Base-by-base conservation (phyloP, 2,888 invertebrate species). In the Agrilus mali region DNA sequence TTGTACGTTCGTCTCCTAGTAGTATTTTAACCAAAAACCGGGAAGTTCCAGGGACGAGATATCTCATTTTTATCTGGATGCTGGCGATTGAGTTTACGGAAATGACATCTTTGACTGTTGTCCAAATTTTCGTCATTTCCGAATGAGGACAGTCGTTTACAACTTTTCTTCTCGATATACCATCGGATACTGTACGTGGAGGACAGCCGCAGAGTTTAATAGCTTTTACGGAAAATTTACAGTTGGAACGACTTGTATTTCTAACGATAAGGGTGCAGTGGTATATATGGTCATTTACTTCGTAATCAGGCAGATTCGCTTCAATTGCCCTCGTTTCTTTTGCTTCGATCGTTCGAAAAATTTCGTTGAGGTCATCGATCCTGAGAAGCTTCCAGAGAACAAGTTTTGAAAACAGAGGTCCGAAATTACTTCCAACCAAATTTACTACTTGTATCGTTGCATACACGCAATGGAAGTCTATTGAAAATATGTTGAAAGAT, bases 71-170 rank as follows among this genome's bases (percentile, higher is more conserved):
- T 27, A 71, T 57, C 35, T 52, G 56, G 34, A 70, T 38, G 7
- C 51, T 48, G 38, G 50, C 51, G 5, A 49, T 42, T 4, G 46
- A 48, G 33, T 53, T 40, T 14, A 52, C 49, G 60, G 60, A 44
- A 48, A 60, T 46, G 31, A 67, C 52, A 17, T 41, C 50, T 35
- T 57, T 54, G 7, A 55, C 52, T 33, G 55, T 51, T n/a, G 65
- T 53, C 40, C 52, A 49, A 45, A 68, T 50, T 4, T 50, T 49
- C 16, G 63, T 50, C 44, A 60, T 53, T 36, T 58, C 50, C 46
- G 61, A 55, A 43, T 70, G 68, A 3, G 57, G 55, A 52, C 68
- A 69, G 33, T 63, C 53, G 44, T 56, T 61, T 4, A 50, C 47
- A 42, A 53, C 55, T 40, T 54, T 53, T 33, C 61, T 54, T 13